Conservation (phyloP, 1,140 invertebrate species). For the Lanistes nyassanus region DNA sequence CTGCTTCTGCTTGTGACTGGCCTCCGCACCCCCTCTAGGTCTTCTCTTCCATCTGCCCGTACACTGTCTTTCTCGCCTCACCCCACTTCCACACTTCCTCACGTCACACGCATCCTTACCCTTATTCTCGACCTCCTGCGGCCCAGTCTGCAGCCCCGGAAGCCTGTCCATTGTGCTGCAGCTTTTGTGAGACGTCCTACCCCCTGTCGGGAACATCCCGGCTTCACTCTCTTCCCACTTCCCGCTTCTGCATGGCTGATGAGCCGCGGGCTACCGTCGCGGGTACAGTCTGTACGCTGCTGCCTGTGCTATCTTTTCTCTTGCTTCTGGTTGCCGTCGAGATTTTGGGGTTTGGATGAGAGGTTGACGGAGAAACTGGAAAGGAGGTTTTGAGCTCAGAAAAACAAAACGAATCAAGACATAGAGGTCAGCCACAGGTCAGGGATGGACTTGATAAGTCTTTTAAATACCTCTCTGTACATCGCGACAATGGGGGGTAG, state of each 20-base stretch:
- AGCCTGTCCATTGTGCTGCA: conserved; percentile 14
- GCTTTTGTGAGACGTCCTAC: conserved; percentile 18
- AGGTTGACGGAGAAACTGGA: too few species aligned
- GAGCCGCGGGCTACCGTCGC: not conserved
- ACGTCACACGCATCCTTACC: not conserved
- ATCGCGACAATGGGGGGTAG: too few species aligned
- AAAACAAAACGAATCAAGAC: too few species aligned
- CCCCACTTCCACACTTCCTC: not conserved
- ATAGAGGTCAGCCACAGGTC: too few species aligned
- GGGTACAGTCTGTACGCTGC: too few species aligned
- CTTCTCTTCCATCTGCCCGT: not conserved
- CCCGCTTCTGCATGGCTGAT: conserved; percentile 8
- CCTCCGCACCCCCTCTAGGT: not conserved
- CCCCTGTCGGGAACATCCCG: not conserved
- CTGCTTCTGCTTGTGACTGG: conserved; percentile 10
- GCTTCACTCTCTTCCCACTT: not conserved
- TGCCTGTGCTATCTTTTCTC: too few species aligned
- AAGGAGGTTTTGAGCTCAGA: too few species aligned
- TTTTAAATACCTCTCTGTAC: too few species aligned
- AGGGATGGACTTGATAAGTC: too few species aligned
- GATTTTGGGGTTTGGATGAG: too few species aligned
- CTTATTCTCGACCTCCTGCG: not conserved
- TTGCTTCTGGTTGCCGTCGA: too few species aligned
- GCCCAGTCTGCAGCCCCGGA: not conserved
- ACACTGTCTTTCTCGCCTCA: not conserved